Base-by-base conservation (phyloP, 2,797 vertebrate species). In the Notolepis coatsorum region DNA sequence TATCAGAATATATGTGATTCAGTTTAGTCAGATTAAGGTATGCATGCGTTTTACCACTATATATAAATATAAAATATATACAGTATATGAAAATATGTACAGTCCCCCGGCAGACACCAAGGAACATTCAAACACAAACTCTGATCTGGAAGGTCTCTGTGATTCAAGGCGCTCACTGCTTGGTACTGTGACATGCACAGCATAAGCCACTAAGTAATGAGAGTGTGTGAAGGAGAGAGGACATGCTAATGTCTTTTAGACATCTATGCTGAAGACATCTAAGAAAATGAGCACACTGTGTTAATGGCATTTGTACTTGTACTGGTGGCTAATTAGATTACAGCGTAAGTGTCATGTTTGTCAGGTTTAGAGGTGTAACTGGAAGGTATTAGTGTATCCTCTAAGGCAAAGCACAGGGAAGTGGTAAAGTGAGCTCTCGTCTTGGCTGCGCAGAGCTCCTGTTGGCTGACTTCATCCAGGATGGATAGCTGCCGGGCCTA, bases 351-450 rank as follows among this genome's bases (percentile, higher is more conserved):
- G 86, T 87, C 82, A 77, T 84, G 79, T 92, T 86, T 87, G 79
- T 81, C 73, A 84, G 86, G 81, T 91, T 90, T 80, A 80, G 61
- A 79, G 72, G 84, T 72, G 74, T 75, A 82, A 88, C 88, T 78
- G 73, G 73, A 42, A 79, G 75, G 72, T 65, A 75, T 84, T 86
- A 80, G 78, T 57, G 57, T 58, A 79, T 72, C 62, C 52, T 72
- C 71, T 65, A 69, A 74, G 54, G 68, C 52, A 61, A 63, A 54
- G 57, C 61, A 28, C 30, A 42, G 54, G 66, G 68, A 59, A 55
- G 64, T 50, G 67, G 69, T 50, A 39, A n/a, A 81, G 65, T 1
- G 8, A 71, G 51, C 49, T 53, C 65, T 48, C 59, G 80, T 57
- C 55, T 38, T 30, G 61, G 70, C 61, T 63, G 47, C 52, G 51